Conservation (phyloP, 2,113 vertebrate species). For the Cephalopterus ornatus region DNA sequence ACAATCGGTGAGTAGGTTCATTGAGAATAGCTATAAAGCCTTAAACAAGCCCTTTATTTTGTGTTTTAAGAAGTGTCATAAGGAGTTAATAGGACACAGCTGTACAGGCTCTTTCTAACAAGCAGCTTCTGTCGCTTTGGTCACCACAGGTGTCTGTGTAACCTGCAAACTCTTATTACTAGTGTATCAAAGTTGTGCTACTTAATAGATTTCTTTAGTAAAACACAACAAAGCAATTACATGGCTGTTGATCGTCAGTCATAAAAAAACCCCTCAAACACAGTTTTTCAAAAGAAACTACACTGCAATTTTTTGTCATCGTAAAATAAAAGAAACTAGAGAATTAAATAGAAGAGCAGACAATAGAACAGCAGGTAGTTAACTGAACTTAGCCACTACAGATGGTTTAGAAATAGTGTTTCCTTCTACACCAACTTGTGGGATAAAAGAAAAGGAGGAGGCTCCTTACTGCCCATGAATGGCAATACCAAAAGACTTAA, state of each 20-base stretch:
- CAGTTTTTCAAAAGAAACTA: constrained; percentile 82
- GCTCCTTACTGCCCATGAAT: constrained; percentile 76
- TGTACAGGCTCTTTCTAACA: constrained; percentile 78
- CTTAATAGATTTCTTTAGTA: constrained; percentile 86
- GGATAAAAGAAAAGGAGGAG: constrained; percentile 80
- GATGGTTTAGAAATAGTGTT: constrained; percentile 84
- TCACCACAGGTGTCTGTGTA: constrained; percentile 85
- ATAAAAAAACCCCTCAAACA: constrained; percentile 78
- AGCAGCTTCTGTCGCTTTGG: constrained; percentile 81
- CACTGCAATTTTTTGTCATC: constrained; percentile 85
- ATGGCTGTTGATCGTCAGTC: constrained; percentile 80
- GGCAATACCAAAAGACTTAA: constrained; percentile 76
- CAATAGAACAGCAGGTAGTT: constrained; percentile 83
- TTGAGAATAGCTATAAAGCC: constrained; percentile 70
- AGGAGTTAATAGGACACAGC: constrained; percentile 84
- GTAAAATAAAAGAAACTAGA: constrained; percentile 84
- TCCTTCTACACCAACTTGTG: constrained; percentile 77
- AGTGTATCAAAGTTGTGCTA: constrained; percentile 88
- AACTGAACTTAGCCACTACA: constrained; percentile 80
- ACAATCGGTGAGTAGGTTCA: constrained; percentile 50
- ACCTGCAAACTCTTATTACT: constrained; percentile 85
- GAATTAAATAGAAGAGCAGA: constrained; percentile 78
- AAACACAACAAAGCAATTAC: constrained; percentile 87
- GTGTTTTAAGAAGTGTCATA: constrained; percentile 78
- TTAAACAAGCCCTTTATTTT: constrained; percentile 77